A percentile compares a stretch with the other conserved stretches of the same genome.
These are phyloP conservation scores for Halotydeus destructor DNA, from an alignment of 1,140 invertebrate genomes.

Conservation along the genomic window DNA sequence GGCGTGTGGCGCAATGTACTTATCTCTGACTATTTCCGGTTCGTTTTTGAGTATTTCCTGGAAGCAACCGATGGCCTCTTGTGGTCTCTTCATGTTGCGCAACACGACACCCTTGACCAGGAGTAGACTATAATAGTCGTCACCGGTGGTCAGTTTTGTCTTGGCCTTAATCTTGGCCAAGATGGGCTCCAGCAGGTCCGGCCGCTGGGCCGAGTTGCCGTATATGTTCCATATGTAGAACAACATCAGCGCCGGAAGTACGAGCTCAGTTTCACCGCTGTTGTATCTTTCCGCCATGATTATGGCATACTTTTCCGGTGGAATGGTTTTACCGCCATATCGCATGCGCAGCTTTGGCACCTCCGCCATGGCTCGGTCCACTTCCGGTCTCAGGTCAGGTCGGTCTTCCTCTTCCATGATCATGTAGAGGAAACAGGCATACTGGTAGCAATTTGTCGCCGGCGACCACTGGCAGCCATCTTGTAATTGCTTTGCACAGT, in stretches of 20 bases:
- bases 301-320: conserved; percentile 84
- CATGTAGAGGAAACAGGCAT: conserved; percentile 51
- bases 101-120: neutral
- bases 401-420: conserved; percentile 21
- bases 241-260: conserved; percentile 35
- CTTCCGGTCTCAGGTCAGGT: conserved; percentile 26
- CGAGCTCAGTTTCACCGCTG: conserved; percentile 43
- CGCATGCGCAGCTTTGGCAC: conserved; percentile 59
- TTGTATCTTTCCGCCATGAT: conserved; percentile 57
- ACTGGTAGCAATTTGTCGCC: conserved; percentile 72
- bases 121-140: neutral
- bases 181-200: conserved; percentile 39
- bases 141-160: neutral
- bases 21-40: conserved; percentile 57
- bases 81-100: conserved; percentile 31
- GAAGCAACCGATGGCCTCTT: conserved; percentile 51
- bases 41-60: conserved; percentile 37
- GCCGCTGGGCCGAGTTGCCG: conserved; percentile 50
- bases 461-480: conserved; percentile 69
- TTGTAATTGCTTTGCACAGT: conserved; percentile 45
- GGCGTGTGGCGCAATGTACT: conserved; percentile 64
- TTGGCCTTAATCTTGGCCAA: neutral
- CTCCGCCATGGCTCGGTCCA: conserved; percentile 33
- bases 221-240: conserved; percentile 87
- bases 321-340: conserved; percentile 83